A percentile compares a stretch with the other conserved stretches of the same genome.
Evolutionary conservation across 2,888 invertebrate genomes (phyloP).

Genomic region (Oxystoma pomonae): DNA sequence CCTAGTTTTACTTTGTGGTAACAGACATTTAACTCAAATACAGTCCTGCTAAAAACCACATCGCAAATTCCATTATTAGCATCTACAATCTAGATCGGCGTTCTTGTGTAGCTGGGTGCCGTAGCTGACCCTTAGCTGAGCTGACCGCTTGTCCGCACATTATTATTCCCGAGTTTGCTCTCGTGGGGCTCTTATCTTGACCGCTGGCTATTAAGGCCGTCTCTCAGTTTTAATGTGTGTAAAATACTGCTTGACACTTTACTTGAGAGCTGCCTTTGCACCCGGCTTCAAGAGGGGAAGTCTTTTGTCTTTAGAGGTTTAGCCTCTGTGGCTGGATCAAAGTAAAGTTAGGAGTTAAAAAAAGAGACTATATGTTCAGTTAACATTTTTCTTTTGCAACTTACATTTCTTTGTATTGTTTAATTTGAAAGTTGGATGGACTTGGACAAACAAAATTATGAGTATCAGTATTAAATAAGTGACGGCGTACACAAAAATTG

Average conservation of each 20-base stretch:
- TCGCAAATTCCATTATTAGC: slow-evolving; percentile 51
- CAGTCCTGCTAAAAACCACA: slow-evolving; percentile 25
- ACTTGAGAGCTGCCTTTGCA: slow-evolving; percentile 8
- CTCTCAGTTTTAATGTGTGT: slow-evolving; percentile 21
- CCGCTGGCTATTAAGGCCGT: slow-evolving; percentile 20
- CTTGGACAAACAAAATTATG: too few relatives aligned
- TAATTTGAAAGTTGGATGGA: too few relatives aligned
- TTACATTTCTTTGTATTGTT: too few relatives aligned
- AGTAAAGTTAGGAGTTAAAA: too few relatives aligned
- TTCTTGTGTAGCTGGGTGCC: slow-evolving; percentile 38
- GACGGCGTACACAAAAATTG: too few relatives aligned
- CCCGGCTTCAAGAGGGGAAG: background rate
- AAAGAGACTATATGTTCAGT: too few relatives aligned
- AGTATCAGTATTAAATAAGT: too few relatives aligned
- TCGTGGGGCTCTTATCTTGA: slow-evolving; percentile 25
- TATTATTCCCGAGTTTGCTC: slow-evolving; percentile 31
- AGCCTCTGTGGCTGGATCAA: too few relatives aligned
- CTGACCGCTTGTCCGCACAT: slow-evolving; percentile 31
- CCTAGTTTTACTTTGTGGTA: too few relatives aligned
- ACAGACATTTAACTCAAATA: too few relatives aligned
- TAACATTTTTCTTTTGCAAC: too few relatives aligned
- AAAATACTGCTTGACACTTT: slow-evolving; percentile 26
- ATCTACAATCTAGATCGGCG: slow-evolving; percentile 50
- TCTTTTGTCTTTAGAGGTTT: slow-evolving; percentile 10
- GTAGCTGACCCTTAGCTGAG: slow-evolving; percentile 40